These are phyloP conservation scores for Champsocephalus esox DNA, from an alignment of 2,797 vertebrate genomes.

Conservation along the genomic window DNA sequence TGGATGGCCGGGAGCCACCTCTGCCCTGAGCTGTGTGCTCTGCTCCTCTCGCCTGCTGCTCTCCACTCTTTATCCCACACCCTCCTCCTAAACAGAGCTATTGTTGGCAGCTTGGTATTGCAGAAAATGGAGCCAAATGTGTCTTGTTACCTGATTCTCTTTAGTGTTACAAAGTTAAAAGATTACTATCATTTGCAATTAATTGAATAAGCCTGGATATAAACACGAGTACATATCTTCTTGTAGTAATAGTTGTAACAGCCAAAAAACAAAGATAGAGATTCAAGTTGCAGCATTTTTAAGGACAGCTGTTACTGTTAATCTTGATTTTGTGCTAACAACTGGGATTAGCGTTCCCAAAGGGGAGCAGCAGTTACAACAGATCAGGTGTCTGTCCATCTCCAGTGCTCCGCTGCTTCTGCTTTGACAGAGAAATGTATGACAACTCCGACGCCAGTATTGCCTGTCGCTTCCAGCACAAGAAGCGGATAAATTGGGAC, in stretches of 20 bases:
- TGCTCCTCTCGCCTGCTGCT: constrained; percentile 42
- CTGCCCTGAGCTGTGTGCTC: constrained; percentile 60
- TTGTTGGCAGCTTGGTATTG: constrained; percentile 29
- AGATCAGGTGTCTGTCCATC: constrained; percentile 67
- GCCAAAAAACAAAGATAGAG: background rate
- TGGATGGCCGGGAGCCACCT: constrained; percentile 68
- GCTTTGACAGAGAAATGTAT: constrained; percentile 61
- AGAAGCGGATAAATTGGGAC: constrained; percentile 18
- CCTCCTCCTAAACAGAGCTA: constrained; percentile 35
- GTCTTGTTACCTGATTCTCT: constrained; percentile 16
- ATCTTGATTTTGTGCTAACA: constrained; percentile 58
- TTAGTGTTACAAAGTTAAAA: too few relatives aligned
- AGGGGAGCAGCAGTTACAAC: constrained; percentile 24
- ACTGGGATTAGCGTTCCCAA: constrained; percentile 31
- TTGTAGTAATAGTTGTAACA: constrained; percentile 15
- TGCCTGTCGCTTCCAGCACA: constrained; percentile 25
- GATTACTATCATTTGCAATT: too few relatives aligned
- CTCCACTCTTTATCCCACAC: constrained; percentile 45
- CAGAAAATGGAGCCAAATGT: constrained; percentile 27
- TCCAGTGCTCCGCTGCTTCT: constrained; percentile 36
- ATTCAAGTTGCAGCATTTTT: constrained; percentile 21
- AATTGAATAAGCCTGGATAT: too few relatives aligned
- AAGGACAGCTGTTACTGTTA: constrained; percentile 52
- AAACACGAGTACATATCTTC: background rate
- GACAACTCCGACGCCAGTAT: constrained; percentile 41